A percentile compares a stretch with the other conserved stretches of the same genome.
phyloP scores from a whole-genome alignment of 37 sponge, comb jelly and placozoan genomes.

The Theonella swinhoei region DNA sequence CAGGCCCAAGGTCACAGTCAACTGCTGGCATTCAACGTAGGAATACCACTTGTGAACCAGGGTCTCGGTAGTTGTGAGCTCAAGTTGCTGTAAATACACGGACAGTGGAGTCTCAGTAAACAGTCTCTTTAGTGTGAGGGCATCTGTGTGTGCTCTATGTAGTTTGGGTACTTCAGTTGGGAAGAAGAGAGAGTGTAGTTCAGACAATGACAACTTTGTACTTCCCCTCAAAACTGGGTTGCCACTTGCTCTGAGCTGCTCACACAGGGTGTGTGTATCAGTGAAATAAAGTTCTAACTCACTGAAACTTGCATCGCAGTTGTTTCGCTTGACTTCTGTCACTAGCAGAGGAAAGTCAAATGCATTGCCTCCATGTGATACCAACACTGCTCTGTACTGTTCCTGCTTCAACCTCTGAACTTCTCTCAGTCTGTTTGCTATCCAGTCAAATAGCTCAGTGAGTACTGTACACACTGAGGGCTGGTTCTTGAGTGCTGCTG shows the following conservation, averaged over 20 bases:
- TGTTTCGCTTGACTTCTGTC: not conserved
- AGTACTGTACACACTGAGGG: not conserved
- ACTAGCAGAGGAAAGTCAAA: slow-evolving; percentile 7
- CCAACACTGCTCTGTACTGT: not conserved
- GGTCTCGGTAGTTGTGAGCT: not conserved
- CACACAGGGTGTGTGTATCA: not conserved
- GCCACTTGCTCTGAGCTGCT: not conserved
- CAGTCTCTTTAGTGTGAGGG: not conserved
- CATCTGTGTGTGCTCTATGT: not conserved
- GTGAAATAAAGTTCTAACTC: not conserved
- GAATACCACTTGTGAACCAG: not conserved
- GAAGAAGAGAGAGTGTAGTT: not conserved
- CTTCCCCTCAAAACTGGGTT: not conserved
- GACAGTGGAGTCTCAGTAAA: not conserved
- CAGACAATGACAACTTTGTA: not conserved
- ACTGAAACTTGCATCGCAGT: not conserved
- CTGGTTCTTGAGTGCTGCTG: not conserved
- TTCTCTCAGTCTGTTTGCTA: not conserved
- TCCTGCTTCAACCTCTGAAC: not conserved
- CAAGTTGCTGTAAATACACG: not conserved
- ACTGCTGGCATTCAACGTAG: not conserved
- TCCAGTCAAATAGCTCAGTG: not conserved
- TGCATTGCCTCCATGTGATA: not conserved
- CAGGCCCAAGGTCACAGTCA: not conserved
- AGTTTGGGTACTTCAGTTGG: not conserved